A percentile compares a stretch with the other conserved stretches of the same genome.
Evolutionary conservation across 2,888 invertebrate genomes (phyloP).

Genomic region (Aleiodes testaceus): DNA sequence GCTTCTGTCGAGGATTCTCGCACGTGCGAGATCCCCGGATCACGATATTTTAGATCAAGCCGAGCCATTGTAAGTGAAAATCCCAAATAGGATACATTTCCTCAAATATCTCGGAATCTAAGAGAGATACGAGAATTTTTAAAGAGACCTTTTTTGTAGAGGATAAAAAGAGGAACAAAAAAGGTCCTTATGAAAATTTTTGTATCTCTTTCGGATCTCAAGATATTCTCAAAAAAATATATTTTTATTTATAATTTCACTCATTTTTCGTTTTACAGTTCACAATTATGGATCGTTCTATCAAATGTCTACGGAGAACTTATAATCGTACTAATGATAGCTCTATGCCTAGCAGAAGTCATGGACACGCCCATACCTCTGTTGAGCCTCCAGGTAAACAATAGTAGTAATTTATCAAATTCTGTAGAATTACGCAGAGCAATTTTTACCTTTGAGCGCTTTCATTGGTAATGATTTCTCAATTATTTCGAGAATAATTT

Average conservation of each 20-base stretch:
- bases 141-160: no score
- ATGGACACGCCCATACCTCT: constrained; percentile 75
- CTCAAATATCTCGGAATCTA: no score
- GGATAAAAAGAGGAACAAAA: no score
- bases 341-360: constrained; percentile 75
- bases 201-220: no score
- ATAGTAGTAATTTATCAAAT: neutral
- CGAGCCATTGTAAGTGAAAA: constrained; percentile 71
- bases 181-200: no score
- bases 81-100: no score
- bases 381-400: constrained; percentile 74
- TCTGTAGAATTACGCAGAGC: no score
- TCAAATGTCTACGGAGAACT: constrained; percentile 76
- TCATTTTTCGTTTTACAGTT: constrained; percentile 59
- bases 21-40: constrained; percentile 63
- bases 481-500: neutral
- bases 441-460: no score
- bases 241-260: neutral
- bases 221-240: neutral
- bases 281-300: constrained; percentile 74
- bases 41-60: constrained; percentile 69
- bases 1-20: constrained; percentile 66
- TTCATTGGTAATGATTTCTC: no score
- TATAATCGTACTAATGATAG: constrained; percentile 74
- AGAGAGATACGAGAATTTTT: no score